Evolutionary conservation across 1,140 invertebrate genomes (phyloP), one percentile per base, ranked within the genome.

Genomic region (Glossosoma conforme): DNA sequence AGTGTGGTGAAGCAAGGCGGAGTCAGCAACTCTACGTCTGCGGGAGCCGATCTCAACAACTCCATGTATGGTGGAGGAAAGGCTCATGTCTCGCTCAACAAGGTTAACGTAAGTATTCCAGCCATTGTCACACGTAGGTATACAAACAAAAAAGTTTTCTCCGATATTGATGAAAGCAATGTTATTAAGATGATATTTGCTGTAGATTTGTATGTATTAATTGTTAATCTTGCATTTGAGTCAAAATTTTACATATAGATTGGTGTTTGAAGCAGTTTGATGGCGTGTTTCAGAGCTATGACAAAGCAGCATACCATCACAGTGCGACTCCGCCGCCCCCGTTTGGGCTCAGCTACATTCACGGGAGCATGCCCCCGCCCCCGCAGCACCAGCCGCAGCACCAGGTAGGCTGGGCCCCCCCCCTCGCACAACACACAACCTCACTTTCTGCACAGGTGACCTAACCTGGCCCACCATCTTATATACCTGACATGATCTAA

Each of bases 91-190:
- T 64, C 70, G 25, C 69, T 74, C 58, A 71, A 69, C 61, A 74
- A 74, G 59, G 70, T 74, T 47, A 74, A 74, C 57, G 72, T 74
- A 54, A 72, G 71, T 70, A 57, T 44, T n/a, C n/a, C n/a, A n/a
- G n/a, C n/a, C n/a, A n/a, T n/a, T n/a, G n/a, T n/a, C n/a, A n/a
- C n/a, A n/a, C n/a, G n/a, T n/a, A n/a, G n/a, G n/a, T n/a, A n/a
- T n/a, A n/a, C n/a, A n/a, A n/a, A n/a, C n/a, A n/a, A n/a, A n/a
- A n/a, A n/a, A n/a, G n/a, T n/a, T n/a, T n/a, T n/a, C n/a, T n/a
- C n/a, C n/a, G n/a, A n/a, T n/a, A n/a, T n/a, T n/a, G n/a, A n/a
- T n/a, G n/a, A n/a, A n/a, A n/a, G n/a, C n/a, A n/a, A n/a, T n/a
- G n/a, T n/a, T n/a, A n/a, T n/a, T n/a, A n/a, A n/a, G n/a, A n/a